Conservation (phyloP, 2,888 invertebrate species). For the Papilio gigon region DNA sequence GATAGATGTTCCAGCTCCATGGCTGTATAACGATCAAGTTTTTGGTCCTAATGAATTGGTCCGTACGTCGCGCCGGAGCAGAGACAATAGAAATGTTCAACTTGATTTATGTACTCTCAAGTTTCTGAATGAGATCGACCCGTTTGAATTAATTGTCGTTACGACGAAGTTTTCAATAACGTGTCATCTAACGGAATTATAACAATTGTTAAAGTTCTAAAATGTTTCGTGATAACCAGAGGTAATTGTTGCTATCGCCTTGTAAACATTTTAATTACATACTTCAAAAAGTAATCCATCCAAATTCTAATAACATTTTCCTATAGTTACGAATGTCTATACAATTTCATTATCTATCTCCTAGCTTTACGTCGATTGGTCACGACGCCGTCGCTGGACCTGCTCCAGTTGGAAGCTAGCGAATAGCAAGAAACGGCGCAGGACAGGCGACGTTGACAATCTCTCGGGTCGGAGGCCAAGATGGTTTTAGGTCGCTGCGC, state of each 20-base stretch:
- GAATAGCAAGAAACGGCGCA: too few species aligned
- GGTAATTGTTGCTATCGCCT: not conserved
- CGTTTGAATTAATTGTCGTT: conserved; percentile 9
- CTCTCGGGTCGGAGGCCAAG: too few species aligned
- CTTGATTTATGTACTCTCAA: conserved; percentile 29
- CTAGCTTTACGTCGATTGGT: too few species aligned
- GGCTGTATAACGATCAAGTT: conserved; percentile 4
- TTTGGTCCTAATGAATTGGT: conserved; percentile 15
- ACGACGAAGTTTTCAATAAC: conserved; percentile 1
- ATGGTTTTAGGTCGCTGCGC: too few species aligned
- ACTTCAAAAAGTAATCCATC: not conserved
- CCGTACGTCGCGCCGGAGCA: conserved; percentile 5
- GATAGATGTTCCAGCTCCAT: conserved; percentile 9
- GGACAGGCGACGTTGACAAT: too few species aligned
- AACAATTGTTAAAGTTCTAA: not conserved
- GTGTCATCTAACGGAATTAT: not conserved
- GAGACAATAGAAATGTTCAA: conserved; percentile 19
- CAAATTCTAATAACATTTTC: too few species aligned
- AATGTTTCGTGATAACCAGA: not conserved
- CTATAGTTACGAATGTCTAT: too few species aligned
- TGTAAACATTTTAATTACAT: not conserved
- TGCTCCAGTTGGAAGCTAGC: too few species aligned
- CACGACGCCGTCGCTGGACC: too few species aligned
- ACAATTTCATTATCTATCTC: too few species aligned
- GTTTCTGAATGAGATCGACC: conserved; percentile 14